Evolutionary conservation across 2,113 vertebrate species (phyloP).

Genomic region (Salvelinus alpinus): DNA sequence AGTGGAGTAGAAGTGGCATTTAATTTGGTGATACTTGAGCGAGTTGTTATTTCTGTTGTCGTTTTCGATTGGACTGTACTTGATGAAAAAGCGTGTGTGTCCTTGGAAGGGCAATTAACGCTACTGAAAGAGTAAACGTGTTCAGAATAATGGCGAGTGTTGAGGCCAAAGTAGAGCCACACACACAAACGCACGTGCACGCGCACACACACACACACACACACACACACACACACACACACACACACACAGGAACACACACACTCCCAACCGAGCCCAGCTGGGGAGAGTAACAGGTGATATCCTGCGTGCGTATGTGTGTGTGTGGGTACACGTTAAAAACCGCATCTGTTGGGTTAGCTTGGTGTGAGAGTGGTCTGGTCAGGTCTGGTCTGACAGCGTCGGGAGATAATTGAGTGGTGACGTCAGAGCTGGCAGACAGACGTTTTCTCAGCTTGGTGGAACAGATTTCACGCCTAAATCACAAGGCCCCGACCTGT

Average conservation of each 20-base stretch:
- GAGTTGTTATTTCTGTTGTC: constrained; percentile 33
- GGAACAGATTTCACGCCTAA: background rate
- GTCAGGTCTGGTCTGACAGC: constrained; percentile 2
- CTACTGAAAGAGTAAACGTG: background rate
- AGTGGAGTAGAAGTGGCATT: constrained; percentile 68
- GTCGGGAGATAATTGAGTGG: background rate
- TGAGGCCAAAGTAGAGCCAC: too few species aligned
- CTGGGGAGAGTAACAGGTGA: constrained; percentile 41
- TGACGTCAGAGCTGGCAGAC: background rate
- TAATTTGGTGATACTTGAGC: constrained; percentile 66
- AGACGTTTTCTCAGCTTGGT: background rate
- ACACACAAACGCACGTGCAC: background rate
- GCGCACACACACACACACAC: too few species aligned
- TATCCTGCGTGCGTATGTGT: constrained; percentile 29
- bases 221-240: too few species aligned
- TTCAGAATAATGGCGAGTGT: background rate
- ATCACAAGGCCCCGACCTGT: background rate
- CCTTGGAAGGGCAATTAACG: background rate
- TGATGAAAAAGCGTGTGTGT: constrained; percentile 32
- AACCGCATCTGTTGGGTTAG: constrained; percentile 20
- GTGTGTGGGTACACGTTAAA: constrained; percentile 7
- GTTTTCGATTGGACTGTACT: constrained; percentile 58
- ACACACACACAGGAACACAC: constrained; percentile 14
- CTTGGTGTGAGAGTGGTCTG: background rate
- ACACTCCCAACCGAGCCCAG: constrained; percentile 25